These are phyloP conservation scores for Hyalella azteca DNA, from an alignment of 2,888 invertebrate species.

Conservation along the genomic window DNA sequence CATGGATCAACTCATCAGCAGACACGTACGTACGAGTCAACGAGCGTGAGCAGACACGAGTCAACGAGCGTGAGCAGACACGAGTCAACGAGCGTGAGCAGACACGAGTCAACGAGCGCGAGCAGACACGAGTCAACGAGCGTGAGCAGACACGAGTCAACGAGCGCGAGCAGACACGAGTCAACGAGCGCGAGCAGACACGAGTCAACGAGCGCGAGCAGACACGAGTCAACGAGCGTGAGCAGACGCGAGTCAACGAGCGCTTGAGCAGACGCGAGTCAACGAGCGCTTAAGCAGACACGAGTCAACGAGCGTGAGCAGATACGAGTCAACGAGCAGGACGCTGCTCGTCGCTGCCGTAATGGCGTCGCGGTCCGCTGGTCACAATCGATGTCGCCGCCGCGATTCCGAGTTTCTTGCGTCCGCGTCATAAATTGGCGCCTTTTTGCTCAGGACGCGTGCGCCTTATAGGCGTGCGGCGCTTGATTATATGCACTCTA, in stretches of 20 bases:
- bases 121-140: background rate
- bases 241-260: background rate
- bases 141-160: background rate
- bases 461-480: background rate
- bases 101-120: background rate
- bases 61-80: no score
- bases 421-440: background rate
- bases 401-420: background rate
- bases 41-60: no score
- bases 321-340: background rate
- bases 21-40: no score
- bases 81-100: no score
- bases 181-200: background rate
- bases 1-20: no score
- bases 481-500: no score
- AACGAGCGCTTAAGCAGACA: background rate
- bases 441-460: slow-evolving; percentile 8
- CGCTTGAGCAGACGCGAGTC: background rate
- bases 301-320: background rate
- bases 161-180: background rate
- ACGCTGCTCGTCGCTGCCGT: background rate
- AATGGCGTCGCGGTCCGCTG: background rate
- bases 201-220: background rate
- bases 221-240: background rate
- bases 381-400: background rate